Conservation (phyloP, 2,888 invertebrate genomes). For the Rhodophaea formosa region DNA sequence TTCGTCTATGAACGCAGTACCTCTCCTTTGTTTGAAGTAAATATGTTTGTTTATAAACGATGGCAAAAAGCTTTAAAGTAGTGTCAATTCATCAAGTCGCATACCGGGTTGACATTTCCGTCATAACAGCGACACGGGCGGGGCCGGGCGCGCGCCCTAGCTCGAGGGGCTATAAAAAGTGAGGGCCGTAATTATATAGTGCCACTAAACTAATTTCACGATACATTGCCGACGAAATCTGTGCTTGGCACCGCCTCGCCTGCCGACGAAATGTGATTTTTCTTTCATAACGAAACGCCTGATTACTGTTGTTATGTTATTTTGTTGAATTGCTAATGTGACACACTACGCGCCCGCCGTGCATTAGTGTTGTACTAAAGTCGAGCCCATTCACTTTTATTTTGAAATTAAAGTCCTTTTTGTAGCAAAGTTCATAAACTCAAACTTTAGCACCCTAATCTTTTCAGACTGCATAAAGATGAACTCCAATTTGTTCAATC, state of each 20-base stretch:
- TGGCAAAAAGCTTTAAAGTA: slow-evolving; percentile 67
- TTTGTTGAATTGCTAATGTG: slow-evolving; percentile 74
- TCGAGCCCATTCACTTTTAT: too few species aligned
- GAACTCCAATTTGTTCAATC: too few species aligned
- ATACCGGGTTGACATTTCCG: slow-evolving; percentile 77
- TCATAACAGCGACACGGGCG: slow-evolving; percentile 60
- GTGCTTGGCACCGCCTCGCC: slow-evolving; percentile 77
- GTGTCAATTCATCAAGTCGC: slow-evolving; percentile 79
- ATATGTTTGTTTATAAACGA: slow-evolving; percentile 30
- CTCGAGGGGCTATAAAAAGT: slow-evolving; percentile 71
- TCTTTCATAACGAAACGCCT: slow-evolving; percentile 65
- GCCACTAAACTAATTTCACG: slow-evolving; percentile 81
- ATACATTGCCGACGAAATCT: slow-evolving; percentile 80
- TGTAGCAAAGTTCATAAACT: too few species aligned
- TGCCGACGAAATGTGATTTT: slow-evolving; percentile 70
- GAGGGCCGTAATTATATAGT: slow-evolving; percentile 80
- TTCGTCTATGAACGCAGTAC: too few species aligned
- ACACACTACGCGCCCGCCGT: slow-evolving; percentile 39
- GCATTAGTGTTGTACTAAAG: too few species aligned
- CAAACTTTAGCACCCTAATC: too few species aligned
- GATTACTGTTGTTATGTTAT: slow-evolving; percentile 77
- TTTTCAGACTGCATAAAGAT: too few species aligned
- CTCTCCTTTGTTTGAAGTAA: not conserved
- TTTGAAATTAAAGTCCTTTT: too few species aligned
- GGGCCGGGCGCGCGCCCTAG: slow-evolving; percentile 42